Base-by-base conservation (phyloP, 2,113 vertebrate species). In the Protobothrops flavoviridis region DNA sequence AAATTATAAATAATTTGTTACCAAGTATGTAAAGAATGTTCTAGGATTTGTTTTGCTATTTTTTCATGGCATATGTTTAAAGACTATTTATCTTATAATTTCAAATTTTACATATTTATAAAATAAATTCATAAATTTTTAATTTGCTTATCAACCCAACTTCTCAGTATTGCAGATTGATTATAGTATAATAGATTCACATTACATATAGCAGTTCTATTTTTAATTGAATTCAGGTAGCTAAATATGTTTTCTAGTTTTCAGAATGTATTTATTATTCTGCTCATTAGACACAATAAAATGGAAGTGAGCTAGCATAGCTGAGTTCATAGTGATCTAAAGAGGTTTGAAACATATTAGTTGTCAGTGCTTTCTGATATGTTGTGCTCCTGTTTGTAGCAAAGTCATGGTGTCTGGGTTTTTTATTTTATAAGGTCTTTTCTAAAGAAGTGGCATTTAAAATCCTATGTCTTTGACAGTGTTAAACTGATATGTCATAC, bases 231-330 rank as follows among this genome's bases (percentile, higher is more conserved):
- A 93, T 93, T 94, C 88, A 95, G 94, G 39, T 43, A 94, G 94
- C 69, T 55, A 20, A 64, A 48, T 64, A 94, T 95, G 69, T 85
- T 93, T 94, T 56, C 55, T 94, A 93, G 94, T 96, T 96, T 96
- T 95, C 93, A 95, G 91, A 94, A 91, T 95, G 56, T 95, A 94
- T 96, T 96, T 94, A 94, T 95, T 96, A 96, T 95, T 85, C 43
- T 61, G 89, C 50, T 95, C 94, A 94, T 96, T 94, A 29, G 94
- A 87, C 29, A 26, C 92, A 96, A 94, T 91, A 89, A 87, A 88
- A 89, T 95, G 21, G 92, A 95, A 91, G 93, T 92, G 61, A 59
- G 53, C 87, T 59, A 64, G 0, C 56, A 53, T 64, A 93, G 94
- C 95, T 90, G 93, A 85, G 92, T 56, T 91, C 90, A 53, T 52